Evolutionary conservation across 1,140 invertebrate genomes (phyloP).

Genomic region (Sarcophaga bullata): DNA sequence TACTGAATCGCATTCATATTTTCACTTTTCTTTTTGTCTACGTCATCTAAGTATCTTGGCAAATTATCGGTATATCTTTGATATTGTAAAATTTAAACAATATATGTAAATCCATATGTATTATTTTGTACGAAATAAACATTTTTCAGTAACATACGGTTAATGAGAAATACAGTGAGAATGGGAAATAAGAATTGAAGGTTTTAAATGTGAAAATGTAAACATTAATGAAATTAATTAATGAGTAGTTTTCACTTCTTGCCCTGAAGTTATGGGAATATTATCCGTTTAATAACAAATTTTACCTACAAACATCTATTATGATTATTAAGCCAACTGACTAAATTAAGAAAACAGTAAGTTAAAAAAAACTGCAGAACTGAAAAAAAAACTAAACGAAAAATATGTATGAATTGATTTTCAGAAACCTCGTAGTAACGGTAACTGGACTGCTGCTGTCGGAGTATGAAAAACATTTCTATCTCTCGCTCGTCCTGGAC

Average conservation of each 20-base stretch:
- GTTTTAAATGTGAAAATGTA: too few species aligned
- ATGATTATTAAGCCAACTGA: slow-evolving; percentile 26
- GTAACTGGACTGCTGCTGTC: slow-evolving; percentile 57
- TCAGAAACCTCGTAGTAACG: slow-evolving; percentile 58
- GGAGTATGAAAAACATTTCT: slow-evolving; percentile 63
- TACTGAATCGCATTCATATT: background rate
- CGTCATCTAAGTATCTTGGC: slow-evolving; percentile 20
- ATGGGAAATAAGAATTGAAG: background rate
- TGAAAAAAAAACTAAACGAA: slow-evolving; percentile 15
- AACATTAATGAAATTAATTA: too few species aligned
- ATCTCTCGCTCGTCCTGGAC: slow-evolving; percentile 64
- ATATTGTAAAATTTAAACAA: background rate
- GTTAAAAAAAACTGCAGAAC: background rate
- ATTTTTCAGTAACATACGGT: background rate
- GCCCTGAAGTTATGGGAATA: too few species aligned
- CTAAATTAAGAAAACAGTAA: slow-evolving; percentile 16
- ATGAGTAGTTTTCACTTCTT: too few species aligned
- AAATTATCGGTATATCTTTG: slow-evolving; percentile 9
- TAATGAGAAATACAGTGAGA: background rate
- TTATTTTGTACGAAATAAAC: background rate
- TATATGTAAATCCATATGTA: background rate
- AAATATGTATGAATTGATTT: slow-evolving; percentile 39
- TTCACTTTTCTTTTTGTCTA: background rate
- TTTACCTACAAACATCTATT: too few species aligned
- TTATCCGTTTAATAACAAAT: too few species aligned